Conservation (phyloP, 53 echinoderm and acorn worm species). For the Echinometra lucunter region DNA sequence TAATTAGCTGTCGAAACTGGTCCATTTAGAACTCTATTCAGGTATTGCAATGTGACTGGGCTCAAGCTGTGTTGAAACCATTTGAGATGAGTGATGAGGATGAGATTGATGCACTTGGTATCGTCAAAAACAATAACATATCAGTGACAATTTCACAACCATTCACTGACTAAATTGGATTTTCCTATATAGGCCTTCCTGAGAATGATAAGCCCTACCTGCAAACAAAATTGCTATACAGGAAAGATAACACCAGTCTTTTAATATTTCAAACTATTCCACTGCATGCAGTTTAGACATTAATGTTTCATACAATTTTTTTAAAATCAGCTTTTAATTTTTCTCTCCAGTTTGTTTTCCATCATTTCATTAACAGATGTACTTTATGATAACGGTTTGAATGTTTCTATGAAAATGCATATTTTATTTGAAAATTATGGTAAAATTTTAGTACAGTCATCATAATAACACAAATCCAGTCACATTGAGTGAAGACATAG, state of each 20-base stretch:
- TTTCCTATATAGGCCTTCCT: not conserved
- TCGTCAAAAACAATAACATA: not conserved
- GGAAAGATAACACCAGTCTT: not conserved
- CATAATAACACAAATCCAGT: not conserved
- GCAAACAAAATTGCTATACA: not conserved
- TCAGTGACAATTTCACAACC: not conserved
- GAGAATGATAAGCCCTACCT: not conserved
- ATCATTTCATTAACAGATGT: not conserved
- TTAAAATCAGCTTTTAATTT: not conserved
- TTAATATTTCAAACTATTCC: not conserved
- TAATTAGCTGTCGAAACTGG: slow-evolving; percentile 53
- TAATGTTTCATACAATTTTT: not conserved
- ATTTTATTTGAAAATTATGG: not conserved
- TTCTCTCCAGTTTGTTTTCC: not conserved
- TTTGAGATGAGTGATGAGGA: not conserved
- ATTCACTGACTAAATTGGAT: not conserved
- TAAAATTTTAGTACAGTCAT: not conserved
- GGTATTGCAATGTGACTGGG: not conserved
- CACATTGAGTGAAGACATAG: not conserved
- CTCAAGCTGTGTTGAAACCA: not conserved
- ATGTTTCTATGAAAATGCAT: not conserved
- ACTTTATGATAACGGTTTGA: not conserved
- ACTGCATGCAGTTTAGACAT: not conserved
- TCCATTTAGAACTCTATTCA: not conserved
- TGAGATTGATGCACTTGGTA: not conserved